These are phyloP conservation scores for Canis aureus DNA, from an alignment of 2,113 vertebrate genomes.

Conservation along the genomic window DNA sequence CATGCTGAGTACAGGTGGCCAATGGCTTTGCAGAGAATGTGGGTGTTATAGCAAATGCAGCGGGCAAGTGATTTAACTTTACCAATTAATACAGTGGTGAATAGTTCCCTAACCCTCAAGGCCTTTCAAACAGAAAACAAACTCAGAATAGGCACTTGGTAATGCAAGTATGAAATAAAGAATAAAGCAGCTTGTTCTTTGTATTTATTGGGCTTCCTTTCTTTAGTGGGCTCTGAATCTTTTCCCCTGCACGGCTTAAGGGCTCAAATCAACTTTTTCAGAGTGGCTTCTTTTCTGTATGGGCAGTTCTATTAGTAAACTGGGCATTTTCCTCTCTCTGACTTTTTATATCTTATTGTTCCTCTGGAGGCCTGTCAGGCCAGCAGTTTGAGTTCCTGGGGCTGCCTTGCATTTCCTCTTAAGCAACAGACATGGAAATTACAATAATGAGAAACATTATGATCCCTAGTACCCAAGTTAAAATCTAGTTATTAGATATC, in stretches of 20 bases:
- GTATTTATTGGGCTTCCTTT: constrained; percentile 59
- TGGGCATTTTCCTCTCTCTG: constrained; percentile 58
- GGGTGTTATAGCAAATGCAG: constrained; percentile 33
- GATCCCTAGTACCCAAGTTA: constrained; percentile 22
- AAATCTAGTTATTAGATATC: constrained; percentile 49
- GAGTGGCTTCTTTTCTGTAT: constrained; percentile 45
- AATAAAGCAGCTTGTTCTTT: constrained; percentile 71
- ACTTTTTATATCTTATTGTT: constrained; percentile 56
- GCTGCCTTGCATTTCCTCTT: neutral
- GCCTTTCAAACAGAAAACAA: constrained; percentile 69
- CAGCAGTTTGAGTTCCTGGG: neutral
- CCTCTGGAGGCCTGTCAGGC: neutral
- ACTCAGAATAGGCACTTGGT: constrained; percentile 40
- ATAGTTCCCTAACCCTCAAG: constrained; percentile 55
- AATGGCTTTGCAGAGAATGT: constrained; percentile 78
- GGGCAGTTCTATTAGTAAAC: constrained; percentile 32
- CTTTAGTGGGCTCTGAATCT: neutral
- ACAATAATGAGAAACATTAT: constrained; percentile 57
- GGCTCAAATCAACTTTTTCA: neutral
- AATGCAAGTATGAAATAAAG: constrained; percentile 68
- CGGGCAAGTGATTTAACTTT: constrained; percentile 72
- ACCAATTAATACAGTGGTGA: constrained; percentile 76
- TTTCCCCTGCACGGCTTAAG: constrained; percentile 58
- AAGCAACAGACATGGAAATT: neutral
- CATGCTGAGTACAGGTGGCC: constrained; percentile 88